These are phyloP conservation scores for Drosophila bocki DNA, from an alignment of 1,140 invertebrate species.

Conservation along the genomic window DNA sequence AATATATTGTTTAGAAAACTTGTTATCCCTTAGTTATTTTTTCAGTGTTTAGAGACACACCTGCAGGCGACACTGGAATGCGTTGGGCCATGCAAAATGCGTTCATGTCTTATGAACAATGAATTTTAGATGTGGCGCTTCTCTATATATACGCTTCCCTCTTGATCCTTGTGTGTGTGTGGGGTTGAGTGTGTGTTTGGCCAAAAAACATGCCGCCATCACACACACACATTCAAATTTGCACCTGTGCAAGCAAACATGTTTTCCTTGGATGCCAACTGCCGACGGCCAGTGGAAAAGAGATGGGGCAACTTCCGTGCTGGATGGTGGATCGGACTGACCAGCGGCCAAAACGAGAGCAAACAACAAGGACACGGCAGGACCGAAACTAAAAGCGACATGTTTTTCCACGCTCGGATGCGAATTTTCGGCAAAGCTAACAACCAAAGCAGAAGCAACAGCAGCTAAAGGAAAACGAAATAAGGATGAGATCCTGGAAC, in stretches of 20 bases:
- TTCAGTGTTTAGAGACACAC: slow-evolving; percentile 26
- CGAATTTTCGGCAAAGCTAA: slow-evolving; percentile 56
- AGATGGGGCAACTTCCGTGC: slow-evolving; percentile 11
- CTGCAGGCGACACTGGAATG: slow-evolving; percentile 72
- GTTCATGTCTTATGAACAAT: slow-evolving; percentile 82
- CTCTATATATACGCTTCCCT: slow-evolving; percentile 7
- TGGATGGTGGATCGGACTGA: slow-evolving; percentile 1
- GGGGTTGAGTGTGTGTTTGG: slow-evolving; percentile 33
- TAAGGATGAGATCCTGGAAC: slow-evolving; percentile 22
- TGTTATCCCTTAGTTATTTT: neutral
- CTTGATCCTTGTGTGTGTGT: slow-evolving; percentile 9
- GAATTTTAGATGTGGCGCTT: slow-evolving; percentile 69
- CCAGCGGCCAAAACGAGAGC: slow-evolving; percentile 52
- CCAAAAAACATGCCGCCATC: slow-evolving; percentile 66
- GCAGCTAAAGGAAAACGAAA: slow-evolving; percentile 5
- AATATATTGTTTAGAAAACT: too few relatives aligned
- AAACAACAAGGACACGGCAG: slow-evolving; percentile 75
- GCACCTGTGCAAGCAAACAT: slow-evolving; percentile 73
- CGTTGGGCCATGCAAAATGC: slow-evolving; percentile 74
- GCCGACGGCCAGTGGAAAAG: slow-evolving; percentile 57
- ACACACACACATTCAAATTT: slow-evolving; percentile 17
- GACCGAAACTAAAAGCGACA: slow-evolving; percentile 77
- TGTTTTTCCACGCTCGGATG: slow-evolving; percentile 76
- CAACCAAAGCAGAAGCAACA: slow-evolving; percentile 42
- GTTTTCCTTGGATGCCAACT: slow-evolving; percentile 65